Percentiles rank a stretch among this genome's conserved stretches.
phyloP scores from a whole-genome alignment of 2,113 vertebrate species.

The Polypterus senegalus region DNA sequence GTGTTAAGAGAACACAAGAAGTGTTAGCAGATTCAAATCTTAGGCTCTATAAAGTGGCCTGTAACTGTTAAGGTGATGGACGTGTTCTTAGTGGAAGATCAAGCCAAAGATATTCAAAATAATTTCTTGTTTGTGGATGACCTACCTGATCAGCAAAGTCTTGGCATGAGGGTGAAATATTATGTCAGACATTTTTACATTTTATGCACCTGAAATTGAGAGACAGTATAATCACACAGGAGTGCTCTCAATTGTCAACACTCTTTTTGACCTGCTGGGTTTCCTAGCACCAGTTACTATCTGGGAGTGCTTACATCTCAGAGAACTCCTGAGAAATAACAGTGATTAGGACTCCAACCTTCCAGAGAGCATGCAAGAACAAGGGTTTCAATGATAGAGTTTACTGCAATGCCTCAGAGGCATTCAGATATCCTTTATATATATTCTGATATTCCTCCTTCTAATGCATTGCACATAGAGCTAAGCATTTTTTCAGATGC shows the following conservation, averaged over 20 bases:
- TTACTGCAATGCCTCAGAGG: neutral
- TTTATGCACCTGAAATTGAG: neutral
- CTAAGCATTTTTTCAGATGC: neutral
- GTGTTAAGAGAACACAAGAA: neutral
- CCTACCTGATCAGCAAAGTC: too few species aligned
- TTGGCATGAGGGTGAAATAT: too few species aligned
- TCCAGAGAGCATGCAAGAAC: neutral
- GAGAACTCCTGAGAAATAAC: neutral
- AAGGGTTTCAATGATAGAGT: neutral
- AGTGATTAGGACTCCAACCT: neutral
- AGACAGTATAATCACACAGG: neutral
- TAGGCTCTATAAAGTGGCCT: neutral
- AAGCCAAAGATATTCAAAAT: too few species aligned
- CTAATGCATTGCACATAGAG: neutral
- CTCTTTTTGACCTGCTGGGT: neutral
- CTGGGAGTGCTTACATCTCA: neutral
- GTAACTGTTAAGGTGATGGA: too few species aligned
- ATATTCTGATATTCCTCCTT: neutral
- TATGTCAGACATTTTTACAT: neutral
- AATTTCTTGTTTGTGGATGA: too few species aligned
- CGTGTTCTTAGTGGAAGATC: too few species aligned
- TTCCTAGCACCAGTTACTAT: neutral
- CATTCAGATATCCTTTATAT: neutral
- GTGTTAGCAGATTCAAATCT: neutral
- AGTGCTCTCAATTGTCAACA: neutral